Evolutionary conservation across 2,113 vertebrate genomes (phyloP).

Genomic region (Coracopsis vasa): DNA sequence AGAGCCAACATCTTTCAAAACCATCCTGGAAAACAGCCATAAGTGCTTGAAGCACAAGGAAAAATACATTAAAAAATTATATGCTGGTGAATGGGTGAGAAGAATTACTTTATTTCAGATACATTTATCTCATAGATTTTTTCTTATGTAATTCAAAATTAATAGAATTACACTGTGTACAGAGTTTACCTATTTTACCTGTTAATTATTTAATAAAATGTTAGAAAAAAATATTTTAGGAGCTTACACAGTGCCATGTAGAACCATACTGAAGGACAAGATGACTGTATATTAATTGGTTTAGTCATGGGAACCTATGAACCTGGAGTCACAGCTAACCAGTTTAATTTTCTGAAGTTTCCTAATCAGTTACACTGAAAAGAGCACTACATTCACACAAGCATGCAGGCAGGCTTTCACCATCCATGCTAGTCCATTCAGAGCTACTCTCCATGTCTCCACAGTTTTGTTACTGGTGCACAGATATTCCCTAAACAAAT

Average conservation of each 20-base stretch:
- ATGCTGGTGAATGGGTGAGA: background rate
- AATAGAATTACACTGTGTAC: background rate
- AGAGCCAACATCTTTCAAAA: background rate
- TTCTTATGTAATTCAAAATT: background rate
- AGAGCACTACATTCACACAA: background rate
- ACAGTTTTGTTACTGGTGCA: background rate
- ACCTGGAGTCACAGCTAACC: background rate
- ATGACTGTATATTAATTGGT: background rate
- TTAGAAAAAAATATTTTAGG: background rate
- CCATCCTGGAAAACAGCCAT: background rate
- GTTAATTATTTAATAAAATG: background rate
- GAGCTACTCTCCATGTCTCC: background rate
- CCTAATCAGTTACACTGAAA: background rate
- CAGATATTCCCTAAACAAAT: background rate
- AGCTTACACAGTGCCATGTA: background rate
- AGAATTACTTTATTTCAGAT: background rate
- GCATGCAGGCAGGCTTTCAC: background rate
- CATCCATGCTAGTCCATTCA: background rate
- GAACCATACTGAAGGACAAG: background rate
- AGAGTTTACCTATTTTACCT: background rate
- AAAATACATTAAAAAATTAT: background rate
- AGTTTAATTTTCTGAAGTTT: background rate
- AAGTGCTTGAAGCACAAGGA: background rate
- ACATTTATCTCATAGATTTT: background rate
- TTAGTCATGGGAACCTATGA: background rate